These are phyloP conservation scores for Drosophila borealis DNA, from an alignment of 2,888 invertebrate species.

Conservation along the genomic window DNA sequence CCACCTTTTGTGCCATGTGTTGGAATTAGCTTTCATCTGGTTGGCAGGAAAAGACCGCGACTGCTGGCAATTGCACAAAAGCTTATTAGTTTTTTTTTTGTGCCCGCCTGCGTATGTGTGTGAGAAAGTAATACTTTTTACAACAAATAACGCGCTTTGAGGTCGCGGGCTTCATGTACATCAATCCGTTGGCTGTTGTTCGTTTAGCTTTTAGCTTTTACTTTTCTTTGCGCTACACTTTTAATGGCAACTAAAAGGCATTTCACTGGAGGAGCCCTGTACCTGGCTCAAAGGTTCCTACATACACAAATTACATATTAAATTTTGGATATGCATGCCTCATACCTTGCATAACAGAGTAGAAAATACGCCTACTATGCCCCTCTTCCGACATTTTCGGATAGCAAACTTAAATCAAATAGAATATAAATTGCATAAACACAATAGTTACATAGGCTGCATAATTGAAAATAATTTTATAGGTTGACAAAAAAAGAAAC, in stretches of 20 bases:
- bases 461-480: too few relatives aligned
- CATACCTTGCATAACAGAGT: background rate
- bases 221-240: conserved; percentile 6
- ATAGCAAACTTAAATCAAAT: too few relatives aligned
- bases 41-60: conserved; percentile 43
- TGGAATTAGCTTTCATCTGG: conserved; percentile 74
- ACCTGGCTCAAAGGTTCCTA: background rate
- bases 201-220: conserved; percentile 8
- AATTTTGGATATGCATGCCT: background rate
- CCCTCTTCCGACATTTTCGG: too few relatives aligned
- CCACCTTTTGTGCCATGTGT: conserved; percentile 75
- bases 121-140: conserved; percentile 60
- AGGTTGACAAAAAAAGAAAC: too few relatives aligned
- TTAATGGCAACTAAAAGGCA: conserved; percentile 19
- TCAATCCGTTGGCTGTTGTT: conserved; percentile 40
- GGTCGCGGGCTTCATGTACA: conserved; percentile 57
- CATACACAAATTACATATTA: background rate
- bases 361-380: too few relatives aligned
- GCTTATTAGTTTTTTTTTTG: conserved; percentile 62
- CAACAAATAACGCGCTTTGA: conserved; percentile 73
- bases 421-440: too few relatives aligned
- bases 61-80: conserved; percentile 75
- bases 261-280: conserved; percentile 15
- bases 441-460: too few relatives aligned
- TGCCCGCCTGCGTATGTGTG: conserved; percentile 15